Base-by-base conservation (phyloP, 1,140 invertebrate genomes). In the Drosophila guanche region DNA sequence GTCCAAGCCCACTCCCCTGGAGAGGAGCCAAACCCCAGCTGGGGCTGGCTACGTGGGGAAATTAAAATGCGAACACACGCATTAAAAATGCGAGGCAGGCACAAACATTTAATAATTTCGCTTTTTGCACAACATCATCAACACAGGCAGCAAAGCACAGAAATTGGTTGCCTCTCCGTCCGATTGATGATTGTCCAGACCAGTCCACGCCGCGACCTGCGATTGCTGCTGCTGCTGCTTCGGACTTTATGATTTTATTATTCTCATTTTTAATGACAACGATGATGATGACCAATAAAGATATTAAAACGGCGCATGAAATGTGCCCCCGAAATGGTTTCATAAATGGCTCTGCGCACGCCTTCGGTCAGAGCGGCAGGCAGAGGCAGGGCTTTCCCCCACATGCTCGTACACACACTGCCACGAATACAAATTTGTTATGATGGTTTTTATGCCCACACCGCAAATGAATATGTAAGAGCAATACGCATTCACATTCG, bases 251-350 rank as follows among this genome's bases (percentile, higher is more conserved):
- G 83, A 78, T 86, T 88, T 88, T 88, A 88, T 88, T 88, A 88
- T 83, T 88, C 71, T 72, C 78, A 76, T 80, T 88, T 86, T 88
- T 88, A 88, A 88, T 88, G 83, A 83, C 83, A 79, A 73, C 66
- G 65, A 90, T 81, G 86, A 86, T 86, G 80, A 90, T 90, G 81
- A 74, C 78, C 86, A 90, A 90, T 90, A 90, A 90, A 90, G 86
- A 90, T 90, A 90, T 90, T 90, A 90, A 90, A 90, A 86, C 75
- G 78, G 60, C 76, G 63, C 71, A 86, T 81, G 74, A 90, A 86
- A 90, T 86, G 85, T 88, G 84, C 79, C 79, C 59, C 75, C 78
- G 79, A 88, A 88, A 88, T 88, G 70, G 63, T 79, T 76, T 88
- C 78, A 86, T 81, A 86, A 86, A 81, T 88, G 83, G 69, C 81